A percentile compares a stretch with the other conserved stretches of the same genome.
Evolutionary conservation across 2,888 invertebrate genomes (phyloP).

Genomic region (Acrobasis repandana): DNA sequence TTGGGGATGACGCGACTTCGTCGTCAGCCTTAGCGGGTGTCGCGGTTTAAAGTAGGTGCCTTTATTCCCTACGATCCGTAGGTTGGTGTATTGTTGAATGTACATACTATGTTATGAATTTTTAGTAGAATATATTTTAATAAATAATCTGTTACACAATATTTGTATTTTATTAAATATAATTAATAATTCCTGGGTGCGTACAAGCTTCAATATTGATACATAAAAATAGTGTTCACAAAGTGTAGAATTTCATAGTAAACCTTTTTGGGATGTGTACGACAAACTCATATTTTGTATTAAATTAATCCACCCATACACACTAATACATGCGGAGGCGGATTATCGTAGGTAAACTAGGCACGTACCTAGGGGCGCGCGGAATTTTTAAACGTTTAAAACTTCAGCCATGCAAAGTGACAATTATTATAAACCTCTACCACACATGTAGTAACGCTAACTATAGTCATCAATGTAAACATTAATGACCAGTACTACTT

Average conservation of each 20-base stretch:
- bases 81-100: conserved; percentile 73
- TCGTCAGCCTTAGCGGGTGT: conserved; percentile 43
- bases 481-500: too few relatives aligned
- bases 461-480: too few relatives aligned
- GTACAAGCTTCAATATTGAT: too few relatives aligned
- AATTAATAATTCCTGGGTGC: conserved; percentile 21
- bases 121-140: conserved; percentile 75
- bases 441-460: too few relatives aligned
- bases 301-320: conserved; percentile 26
- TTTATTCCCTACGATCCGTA: conserved; percentile 61
- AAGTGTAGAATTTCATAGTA: neutral
- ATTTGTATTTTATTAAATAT: conserved; percentile 40
- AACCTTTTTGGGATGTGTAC: neutral
- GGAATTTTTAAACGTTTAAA: too few relatives aligned
- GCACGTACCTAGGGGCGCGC: too few relatives aligned
- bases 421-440: too few relatives aligned
- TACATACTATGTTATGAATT: conserved; percentile 78
- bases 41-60: conserved; percentile 60
- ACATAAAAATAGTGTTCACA: neutral
- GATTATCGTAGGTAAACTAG: too few relatives aligned
- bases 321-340: too few relatives aligned
- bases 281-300: neutral
- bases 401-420: too few relatives aligned
- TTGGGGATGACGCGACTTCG: conserved; percentile 45
- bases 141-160: conserved; percentile 72